Base-by-base conservation (phyloP, 2,797 vertebrate genomes). In the Gobio occitaniae region DNA sequence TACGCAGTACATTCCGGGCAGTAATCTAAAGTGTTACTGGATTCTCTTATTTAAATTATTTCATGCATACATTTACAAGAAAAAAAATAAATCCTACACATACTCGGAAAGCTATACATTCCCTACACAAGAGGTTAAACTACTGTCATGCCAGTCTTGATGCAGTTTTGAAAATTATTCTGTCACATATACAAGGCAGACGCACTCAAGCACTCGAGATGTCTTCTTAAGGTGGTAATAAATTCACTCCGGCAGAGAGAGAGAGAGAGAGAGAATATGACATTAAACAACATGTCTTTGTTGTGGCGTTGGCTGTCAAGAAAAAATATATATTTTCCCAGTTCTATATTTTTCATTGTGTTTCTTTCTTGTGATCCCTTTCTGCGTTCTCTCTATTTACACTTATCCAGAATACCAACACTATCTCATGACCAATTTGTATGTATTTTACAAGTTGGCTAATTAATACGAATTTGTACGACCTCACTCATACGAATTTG, bases 151-250 rank as follows among this genome's bases (percentile, higher is more conserved):
- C 89, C 87, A 76, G 78, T 56, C 88, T 88, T 89, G 86, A 89
- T 82, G 86, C 77, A 48, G 81, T n/a, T 38, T 78, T 82, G 86
- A 90, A 90, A 90, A 88, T 84, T 72, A 88, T 86, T 90, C 82
- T 89, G 88, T 88, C 87, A 87, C 85, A 86, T 50, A 83, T 88
- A 84, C 88, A 87, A 87, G 80, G 86, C 87, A 72, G 78, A 89
- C 16, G n/a, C 86, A 89, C 83, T 88, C 80, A 84, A 80, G 86
- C 89, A 85, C 87, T 32, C 32, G 83, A 80, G 82, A 89, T 90
- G 84, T 87, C 84, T 65, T 47, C 86, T 82, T 76, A 78, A 82
- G 81, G 63, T 78, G 78, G 86, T 88, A 87, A 87, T 90, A 85
- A 89, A 89, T 77, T 77, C 79, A 79, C 80, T 87, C 78, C 84